Base-by-base conservation (phyloP, 2,888 invertebrate genomes). In the Habroteleia sp. region DNA sequence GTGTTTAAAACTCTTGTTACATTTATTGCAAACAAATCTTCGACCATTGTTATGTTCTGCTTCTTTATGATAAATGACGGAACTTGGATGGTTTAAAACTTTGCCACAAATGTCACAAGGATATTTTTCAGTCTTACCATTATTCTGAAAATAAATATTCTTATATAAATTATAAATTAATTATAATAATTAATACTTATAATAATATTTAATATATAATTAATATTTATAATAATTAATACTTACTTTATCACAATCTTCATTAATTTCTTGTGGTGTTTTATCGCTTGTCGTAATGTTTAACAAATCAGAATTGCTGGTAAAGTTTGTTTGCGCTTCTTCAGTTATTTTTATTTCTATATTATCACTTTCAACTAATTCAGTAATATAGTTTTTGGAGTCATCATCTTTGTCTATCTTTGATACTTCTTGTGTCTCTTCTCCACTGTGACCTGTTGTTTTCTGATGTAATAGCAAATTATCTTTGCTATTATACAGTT, bases 1-100 rank as follows among this genome's bases (percentile, higher is more conserved):
- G 85, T 94, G 94, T 79, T 93, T 92, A 89, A 96, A 96, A 62
- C 91, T 90, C 87, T 94, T 94, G 46, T 92, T 91, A 87, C 96
- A 96, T 82, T 93, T 93, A 82, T 91, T 91, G 87, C 95, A 95
- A 27, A 93, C 92, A 86, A 93, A 95, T 68, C 93, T 91, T 52
- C 92, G 90, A 0, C 91, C 92, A 44, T 92, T 91, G 82, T 89
- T 91, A 89, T 94, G 94, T 79, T 92, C 92, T 0, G 93, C 92
- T 83, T 93, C 92, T 81, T 92, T 92, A 88, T 95, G 95, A 87
- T 95, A 94, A 16, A 93, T 90, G 60, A 95, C 91, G 0, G 94
- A 94, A 74, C 93, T 94, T 0, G 93, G 92, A 87, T 94, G 93
- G 82, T 92, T 92, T 58, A 94, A 90, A 8, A 92, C 90, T 89